Base-by-base conservation (phyloP, 2,113 vertebrate genomes). In the Hydropotes inermis region DNA sequence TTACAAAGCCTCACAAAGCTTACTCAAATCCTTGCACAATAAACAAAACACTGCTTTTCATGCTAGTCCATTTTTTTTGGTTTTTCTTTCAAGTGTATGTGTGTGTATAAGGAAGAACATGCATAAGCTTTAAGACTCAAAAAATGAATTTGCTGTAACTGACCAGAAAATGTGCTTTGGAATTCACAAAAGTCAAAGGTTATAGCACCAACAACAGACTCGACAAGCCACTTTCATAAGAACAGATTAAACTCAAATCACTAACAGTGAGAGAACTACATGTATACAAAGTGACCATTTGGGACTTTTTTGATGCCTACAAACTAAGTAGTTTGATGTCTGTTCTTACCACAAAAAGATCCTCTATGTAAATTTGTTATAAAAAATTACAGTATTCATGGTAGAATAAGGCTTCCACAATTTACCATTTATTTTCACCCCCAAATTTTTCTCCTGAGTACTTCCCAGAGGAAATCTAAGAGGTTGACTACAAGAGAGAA, bases 241-340 rank as follows among this genome's bases (percentile, higher is more conserved):
- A 43, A 64, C 3, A 83, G 45, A 64, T 10, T 76, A 36, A 25
- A 33, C 13, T 52, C 33, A 5, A 6, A n/a, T n/a, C 52, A 15
- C 43, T 15, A 30, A n/a, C 19, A 60, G 25, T 1, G 19, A 78
- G 17, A 76, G 21, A 89, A 54, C 61, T 30, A 21, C 5, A 27
- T 0, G 2, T 33, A 28, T 12, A 9, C 12, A 15, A 1, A 58
- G 27, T 17, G 21, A n/a, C 52, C 30, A 7, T 10, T 58, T 16
- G n/a, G 47, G 43, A 67, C 43, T 45, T 88, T 91, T 43, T 7
- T 17, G 27, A 86, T 76, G 79, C 8, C 39, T 21, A 16, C 25
- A 12, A 21, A 57, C 13, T 83, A 23, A 39, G 39, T 6, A 45
- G 14, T 58, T 30, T 82, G 60, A 67, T 23, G 36, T 36, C 25